Conservation (phyloP, 2,888 invertebrate genomes). For the Rhagophthalmus giganteus region DNA sequence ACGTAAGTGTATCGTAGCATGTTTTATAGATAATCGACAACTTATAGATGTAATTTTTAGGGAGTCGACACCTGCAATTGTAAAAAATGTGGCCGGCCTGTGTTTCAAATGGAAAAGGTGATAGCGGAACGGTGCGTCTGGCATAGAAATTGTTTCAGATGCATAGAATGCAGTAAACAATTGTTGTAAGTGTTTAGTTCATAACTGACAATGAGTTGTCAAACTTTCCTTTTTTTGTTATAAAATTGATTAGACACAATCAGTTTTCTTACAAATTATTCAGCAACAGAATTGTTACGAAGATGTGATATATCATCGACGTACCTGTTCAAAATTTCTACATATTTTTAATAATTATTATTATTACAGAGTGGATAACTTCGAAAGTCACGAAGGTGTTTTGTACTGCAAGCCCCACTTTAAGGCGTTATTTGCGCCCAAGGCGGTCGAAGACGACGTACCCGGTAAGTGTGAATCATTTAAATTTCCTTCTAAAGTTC, state of each 20-base stretch:
- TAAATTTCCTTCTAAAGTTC: not conserved
- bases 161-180: conserved; percentile 89
- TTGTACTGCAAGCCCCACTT: conserved; percentile 94
- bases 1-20: no score
- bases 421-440: conserved; percentile 88
- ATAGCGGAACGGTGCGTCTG: conserved; percentile 89
- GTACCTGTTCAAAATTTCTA: not conserved
- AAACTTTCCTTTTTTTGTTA: no score
- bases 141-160: conserved; percentile 95
- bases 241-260: no score
- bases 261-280: no score
- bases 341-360: not conserved
- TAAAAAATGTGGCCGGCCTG: conserved; percentile 82
- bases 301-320: not conserved
- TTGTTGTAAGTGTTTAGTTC: conserved; percentile 70
- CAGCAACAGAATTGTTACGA: no score
- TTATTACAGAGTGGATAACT: conserved; percentile 82
- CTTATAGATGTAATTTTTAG: conserved; percentile 46
- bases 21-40: no score
- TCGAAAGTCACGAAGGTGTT: conserved; percentile 87
- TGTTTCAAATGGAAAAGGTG: conserved; percentile 95
- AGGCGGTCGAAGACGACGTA: conserved; percentile 76
- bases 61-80: conserved; percentile 59
- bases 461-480: conserved; percentile 61
- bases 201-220: no score